Base-by-base conservation (phyloP, 2,113 vertebrate species). In the Canis aureus region DNA sequence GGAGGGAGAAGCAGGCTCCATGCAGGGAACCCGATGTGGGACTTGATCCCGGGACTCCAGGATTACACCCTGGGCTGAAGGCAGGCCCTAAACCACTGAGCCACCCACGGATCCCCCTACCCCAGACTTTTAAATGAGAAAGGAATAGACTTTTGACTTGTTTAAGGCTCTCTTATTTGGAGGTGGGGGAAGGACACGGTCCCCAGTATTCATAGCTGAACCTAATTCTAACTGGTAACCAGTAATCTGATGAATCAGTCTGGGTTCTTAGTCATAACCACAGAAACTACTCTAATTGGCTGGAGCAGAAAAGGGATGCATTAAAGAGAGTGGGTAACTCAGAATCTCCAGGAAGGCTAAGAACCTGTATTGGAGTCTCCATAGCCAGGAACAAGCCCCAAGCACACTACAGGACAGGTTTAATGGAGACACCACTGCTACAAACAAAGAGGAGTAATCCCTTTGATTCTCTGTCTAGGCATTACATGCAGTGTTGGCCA, bases 211-310 rank as follows among this genome's bases (percentile, higher is more conserved):
- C n/a, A 62, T 74, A 90, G 83, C 60, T 60, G 55, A 96, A 88
- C 3, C 78, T 96, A 88, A 91, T 76, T 92, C 43, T 91, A 82
- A 38, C 78, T 17, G 19, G 78, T 74, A 89, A 76, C 71, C 59
- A 76, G 73, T 6, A 43, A 49, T 85, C 66, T 92, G 79, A 67
- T 86, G 90, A 96, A 89, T 87, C 95, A 82, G 73, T 53, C 73
- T 62, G 35, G 51, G 59, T 74, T 83, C 95, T 94, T 43, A 25
- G 59, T 87, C 32, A 32, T 71, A 95, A 94, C 38, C 59, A 59
- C 83, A 87, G 79, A 38, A 80, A 22, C 67, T 15, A 92, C 78
- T 97, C 79, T 92, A 97, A 89, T 13, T 35, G 23, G 29, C 38
- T 57, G 62, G 76, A 92, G n/a, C 66, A 76, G 53, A 60, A 95